A percentile compares a stretch with the other conserved stretches of the same genome.
Conservation (phyloP, 1,140 invertebrate genomes). For the Drosophila guanche region DNA sequence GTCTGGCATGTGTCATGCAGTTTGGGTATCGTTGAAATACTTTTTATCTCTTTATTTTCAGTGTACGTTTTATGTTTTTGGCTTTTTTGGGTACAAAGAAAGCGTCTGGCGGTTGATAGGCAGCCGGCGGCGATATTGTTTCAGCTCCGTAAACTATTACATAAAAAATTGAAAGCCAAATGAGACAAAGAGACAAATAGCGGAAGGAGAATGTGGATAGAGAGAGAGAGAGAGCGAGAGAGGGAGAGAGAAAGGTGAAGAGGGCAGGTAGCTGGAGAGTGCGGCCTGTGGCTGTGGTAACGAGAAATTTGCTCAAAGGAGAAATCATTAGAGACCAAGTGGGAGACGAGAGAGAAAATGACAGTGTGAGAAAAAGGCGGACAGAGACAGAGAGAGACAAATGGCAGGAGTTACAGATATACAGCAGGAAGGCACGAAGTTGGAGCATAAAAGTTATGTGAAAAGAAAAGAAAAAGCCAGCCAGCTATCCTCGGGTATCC, state of each 20-base stretch:
- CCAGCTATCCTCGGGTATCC: no score
- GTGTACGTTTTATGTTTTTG: slow-evolving; percentile 5
- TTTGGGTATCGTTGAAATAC: slow-evolving; percentile 37
- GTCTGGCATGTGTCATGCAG: slow-evolving; percentile 16
- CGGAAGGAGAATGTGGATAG: slow-evolving; percentile 5
- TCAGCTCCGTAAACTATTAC: slow-evolving; percentile 65
- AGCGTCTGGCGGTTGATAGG: slow-evolving; percentile 43
- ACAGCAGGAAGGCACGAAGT: no score
- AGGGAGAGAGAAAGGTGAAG: slow-evolving; percentile 8
- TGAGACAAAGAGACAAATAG: background rate
- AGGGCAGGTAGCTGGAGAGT: slow-evolving; percentile 11
- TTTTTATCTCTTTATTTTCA: slow-evolving; percentile 22
- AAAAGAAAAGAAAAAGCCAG: slow-evolving; percentile 14
- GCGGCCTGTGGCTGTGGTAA: slow-evolving; percentile 39
- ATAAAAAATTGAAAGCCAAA: slow-evolving; percentile 65
- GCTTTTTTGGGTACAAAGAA: slow-evolving; percentile 45
- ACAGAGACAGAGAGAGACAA: slow-evolving; percentile 5
- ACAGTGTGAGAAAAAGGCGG: background rate
- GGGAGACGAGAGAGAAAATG: slow-evolving; percentile 11
- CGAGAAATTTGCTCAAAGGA: slow-evolving; percentile 75
- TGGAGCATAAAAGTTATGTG: slow-evolving; percentile 5
- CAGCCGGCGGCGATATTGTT: slow-evolving; percentile 52
- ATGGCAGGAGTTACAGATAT: background rate
- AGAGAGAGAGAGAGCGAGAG: slow-evolving; percentile 10
- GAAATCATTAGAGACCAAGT: slow-evolving; percentile 70